These are phyloP conservation scores for Onthophagus sagittarius DNA, from an alignment of 2,888 invertebrate genomes.

Conservation along the genomic window DNA sequence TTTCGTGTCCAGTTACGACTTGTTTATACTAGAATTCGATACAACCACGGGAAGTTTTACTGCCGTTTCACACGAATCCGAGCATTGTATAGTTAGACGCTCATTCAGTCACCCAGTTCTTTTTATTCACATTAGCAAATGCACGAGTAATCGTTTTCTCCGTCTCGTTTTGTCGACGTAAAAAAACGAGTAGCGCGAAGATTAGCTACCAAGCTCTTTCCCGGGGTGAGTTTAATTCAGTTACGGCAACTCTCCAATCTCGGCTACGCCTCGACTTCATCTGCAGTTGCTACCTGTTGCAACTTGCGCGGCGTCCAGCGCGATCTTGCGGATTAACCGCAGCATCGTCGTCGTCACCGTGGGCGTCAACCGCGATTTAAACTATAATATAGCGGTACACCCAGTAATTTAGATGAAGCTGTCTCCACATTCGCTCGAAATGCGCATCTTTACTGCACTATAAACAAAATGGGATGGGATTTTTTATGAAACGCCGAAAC, in stretches of 20 bases:
- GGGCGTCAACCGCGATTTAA: not conserved
- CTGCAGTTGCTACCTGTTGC: not conserved
- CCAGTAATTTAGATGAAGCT: not conserved
- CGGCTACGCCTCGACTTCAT: not conserved
- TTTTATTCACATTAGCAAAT: not conserved
- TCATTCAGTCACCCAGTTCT: not conserved
- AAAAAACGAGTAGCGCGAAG: not conserved
- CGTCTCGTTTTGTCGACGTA: not conserved
- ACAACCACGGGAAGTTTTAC: not conserved
- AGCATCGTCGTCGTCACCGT: not conserved
- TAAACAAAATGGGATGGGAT: not conserved
- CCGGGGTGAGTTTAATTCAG: not conserved
- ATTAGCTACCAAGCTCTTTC: not conserved
- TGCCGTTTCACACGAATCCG: not conserved
- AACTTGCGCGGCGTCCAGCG: not conserved
- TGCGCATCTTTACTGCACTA: not conserved
- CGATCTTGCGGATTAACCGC: not conserved
- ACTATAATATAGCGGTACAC: not conserved
- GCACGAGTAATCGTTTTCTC: not conserved
- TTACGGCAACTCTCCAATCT: not conserved
- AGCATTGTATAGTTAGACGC: not conserved
- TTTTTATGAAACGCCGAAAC: not conserved
- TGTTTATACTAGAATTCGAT: conserved; percentile 13
- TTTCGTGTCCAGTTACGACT: conserved; percentile 7
- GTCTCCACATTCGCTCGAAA: not conserved